phyloP scores from a whole-genome alignment of 2,797 vertebrate species.

The Manis javanica region DNA sequence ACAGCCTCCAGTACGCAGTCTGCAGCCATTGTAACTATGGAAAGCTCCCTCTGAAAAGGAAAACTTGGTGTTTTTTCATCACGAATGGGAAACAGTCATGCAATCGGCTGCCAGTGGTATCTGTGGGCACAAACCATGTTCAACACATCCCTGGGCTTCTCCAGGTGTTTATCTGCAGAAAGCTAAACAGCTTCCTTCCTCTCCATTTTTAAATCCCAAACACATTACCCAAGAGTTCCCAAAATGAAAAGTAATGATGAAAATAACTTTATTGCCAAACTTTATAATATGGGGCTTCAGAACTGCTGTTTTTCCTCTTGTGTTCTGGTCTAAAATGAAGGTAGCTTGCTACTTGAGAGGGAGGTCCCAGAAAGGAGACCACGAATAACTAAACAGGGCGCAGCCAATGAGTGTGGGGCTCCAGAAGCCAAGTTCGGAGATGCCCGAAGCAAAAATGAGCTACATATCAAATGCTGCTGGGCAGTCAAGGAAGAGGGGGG shows the following conservation, averaged over 20 bases:
- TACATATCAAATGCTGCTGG: neutral
- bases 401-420: neutral
- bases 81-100: slow-evolving; percentile 31
- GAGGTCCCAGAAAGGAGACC: neutral
- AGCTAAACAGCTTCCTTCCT: slow-evolving; percentile 1
- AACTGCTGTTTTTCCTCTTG: neutral
- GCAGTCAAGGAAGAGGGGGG: neutral
- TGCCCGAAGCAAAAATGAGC: neutral
- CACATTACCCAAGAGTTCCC: neutral
- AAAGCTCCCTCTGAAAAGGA: slow-evolving; percentile 28
- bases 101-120: neutral
- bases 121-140: neutral
- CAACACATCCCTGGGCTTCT: neutral
- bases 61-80: slow-evolving; percentile 59
- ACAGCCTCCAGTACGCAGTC: neutral
- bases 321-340: neutral
- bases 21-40: slow-evolving; percentile 15
- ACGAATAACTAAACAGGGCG: neutral
- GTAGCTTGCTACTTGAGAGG: neutral
- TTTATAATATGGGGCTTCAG: neutral
- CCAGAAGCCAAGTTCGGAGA: neutral
- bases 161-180: neutral
- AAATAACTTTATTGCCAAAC: neutral
- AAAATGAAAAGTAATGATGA: neutral
- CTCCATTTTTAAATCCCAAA: slow-evolving; percentile 43